Evolutionary conservation across 2,888 invertebrate species (phyloP).

Genomic region (Ypsolopha sequella): DNA sequence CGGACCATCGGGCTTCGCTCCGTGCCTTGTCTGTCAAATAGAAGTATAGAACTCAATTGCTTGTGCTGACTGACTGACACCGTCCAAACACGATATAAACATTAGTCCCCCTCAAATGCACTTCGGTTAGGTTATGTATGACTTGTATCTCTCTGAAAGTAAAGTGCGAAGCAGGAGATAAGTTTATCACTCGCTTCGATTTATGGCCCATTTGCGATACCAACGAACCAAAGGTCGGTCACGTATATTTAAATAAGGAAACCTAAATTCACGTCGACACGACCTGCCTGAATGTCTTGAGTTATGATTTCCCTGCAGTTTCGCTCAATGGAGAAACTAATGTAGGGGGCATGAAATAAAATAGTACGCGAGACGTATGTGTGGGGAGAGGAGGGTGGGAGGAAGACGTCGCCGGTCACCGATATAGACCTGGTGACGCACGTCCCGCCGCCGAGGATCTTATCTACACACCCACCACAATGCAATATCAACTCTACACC

Average conservation of each 20-base stretch:
- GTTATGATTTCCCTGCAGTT: constrained; percentile 21
- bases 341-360: constrained; percentile 33
- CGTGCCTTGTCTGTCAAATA: too few species aligned
- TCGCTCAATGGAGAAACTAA: constrained; percentile 34
- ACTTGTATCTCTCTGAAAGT: too few species aligned
- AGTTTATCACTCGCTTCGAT: neutral
- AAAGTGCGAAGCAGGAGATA: too few species aligned
- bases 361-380: constrained; percentile 34
- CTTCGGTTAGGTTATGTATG: too few species aligned
- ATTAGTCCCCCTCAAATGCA: too few species aligned
- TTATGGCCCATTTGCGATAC: neutral
- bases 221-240: neutral
- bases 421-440: constrained; percentile 30
- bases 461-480: neutral
- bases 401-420: constrained; percentile 25
- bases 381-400: constrained; percentile 12
- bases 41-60: too few species aligned
- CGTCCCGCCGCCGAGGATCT: neutral
- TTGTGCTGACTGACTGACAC: too few species aligned
- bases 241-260: neutral
- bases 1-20: too few species aligned
- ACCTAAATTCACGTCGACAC: neutral
- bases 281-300: constrained; percentile 9
- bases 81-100: too few species aligned
- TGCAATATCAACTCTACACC: neutral